Evolutionary conservation across 2,113 vertebrate genomes (phyloP).

Genomic region (Muntiacus reevesi): DNA sequence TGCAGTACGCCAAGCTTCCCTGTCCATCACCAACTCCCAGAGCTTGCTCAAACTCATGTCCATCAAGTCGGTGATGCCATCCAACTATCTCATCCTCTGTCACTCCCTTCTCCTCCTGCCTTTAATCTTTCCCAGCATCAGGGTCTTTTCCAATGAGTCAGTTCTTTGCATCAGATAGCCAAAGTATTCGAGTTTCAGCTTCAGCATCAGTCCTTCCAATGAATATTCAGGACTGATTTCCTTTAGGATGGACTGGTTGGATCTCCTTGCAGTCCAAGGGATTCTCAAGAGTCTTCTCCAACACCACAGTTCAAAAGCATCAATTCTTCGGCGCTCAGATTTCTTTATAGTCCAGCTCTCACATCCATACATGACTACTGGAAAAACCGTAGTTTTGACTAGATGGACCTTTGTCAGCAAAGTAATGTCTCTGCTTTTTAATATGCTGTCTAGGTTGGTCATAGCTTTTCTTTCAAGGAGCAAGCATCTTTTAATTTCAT

Average conservation of each 20-base stretch:
- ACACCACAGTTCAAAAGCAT: neutral
- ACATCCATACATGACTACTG: neutral
- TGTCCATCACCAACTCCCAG: neutral
- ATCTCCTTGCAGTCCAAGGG: neutral
- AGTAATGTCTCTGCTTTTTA: neutral
- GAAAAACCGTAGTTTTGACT: neutral
- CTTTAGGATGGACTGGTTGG: neutral
- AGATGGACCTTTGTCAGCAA: neutral
- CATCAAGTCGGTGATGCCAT: neutral
- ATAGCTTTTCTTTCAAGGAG: neutral
- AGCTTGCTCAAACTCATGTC: neutral
- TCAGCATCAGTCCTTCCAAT: neutral
- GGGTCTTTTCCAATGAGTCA: neutral
- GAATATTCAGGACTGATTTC: neutral
- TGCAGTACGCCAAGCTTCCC: neutral
- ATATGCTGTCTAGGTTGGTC: neutral
- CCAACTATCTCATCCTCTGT: neutral
- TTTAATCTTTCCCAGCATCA: neutral
- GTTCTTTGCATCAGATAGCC: neutral
- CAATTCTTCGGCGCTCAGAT: rapidly evolving
- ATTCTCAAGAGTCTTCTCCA: neutral
- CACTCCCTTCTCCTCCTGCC: neutral
- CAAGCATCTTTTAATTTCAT: neutral
- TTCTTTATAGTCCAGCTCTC: neutral
- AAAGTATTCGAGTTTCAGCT: neutral